Conservation (phyloP, 2,797 vertebrate genomes). For the Danio albolineatus region DNA sequence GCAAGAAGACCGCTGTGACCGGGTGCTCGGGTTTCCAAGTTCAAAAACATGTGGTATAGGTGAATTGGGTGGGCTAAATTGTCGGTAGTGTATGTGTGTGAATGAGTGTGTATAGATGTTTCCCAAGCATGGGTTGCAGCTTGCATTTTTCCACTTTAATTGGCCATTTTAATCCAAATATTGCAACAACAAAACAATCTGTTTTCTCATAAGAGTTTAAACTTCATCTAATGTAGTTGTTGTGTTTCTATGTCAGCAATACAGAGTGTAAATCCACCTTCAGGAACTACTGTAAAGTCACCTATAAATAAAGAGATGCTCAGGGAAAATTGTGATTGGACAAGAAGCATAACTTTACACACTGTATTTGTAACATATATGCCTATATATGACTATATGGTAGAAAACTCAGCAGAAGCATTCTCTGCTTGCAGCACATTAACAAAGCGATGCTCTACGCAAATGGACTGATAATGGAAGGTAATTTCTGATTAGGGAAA, state of each 20-base stretch:
- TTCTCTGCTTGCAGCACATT: background rate
- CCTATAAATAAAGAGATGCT: background rate
- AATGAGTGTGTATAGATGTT: too few species aligned
- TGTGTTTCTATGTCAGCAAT: background rate
- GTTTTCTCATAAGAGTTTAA: background rate
- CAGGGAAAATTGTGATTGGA: background rate
- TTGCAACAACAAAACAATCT: too few species aligned
- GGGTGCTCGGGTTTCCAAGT: too few species aligned
- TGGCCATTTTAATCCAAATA: too few species aligned
- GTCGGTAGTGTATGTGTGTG: too few species aligned
- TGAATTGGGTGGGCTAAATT: too few species aligned
- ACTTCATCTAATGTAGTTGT: background rate
- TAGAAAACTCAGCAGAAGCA: background rate
- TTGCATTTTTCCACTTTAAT: too few species aligned
- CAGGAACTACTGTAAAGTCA: background rate
- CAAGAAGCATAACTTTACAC: background rate
- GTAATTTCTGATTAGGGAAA: background rate
- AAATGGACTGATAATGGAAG: background rate
- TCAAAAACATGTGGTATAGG: too few species aligned
- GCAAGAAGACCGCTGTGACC: too few species aligned
- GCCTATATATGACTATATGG: background rate
- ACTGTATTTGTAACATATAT: background rate
- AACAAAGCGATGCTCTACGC: background rate
- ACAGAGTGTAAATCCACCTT: background rate
- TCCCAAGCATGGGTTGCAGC: too few species aligned